Evolutionary conservation across 2,113 vertebrate species (phyloP).

Genomic region (Mormoops blainvillei): DNA sequence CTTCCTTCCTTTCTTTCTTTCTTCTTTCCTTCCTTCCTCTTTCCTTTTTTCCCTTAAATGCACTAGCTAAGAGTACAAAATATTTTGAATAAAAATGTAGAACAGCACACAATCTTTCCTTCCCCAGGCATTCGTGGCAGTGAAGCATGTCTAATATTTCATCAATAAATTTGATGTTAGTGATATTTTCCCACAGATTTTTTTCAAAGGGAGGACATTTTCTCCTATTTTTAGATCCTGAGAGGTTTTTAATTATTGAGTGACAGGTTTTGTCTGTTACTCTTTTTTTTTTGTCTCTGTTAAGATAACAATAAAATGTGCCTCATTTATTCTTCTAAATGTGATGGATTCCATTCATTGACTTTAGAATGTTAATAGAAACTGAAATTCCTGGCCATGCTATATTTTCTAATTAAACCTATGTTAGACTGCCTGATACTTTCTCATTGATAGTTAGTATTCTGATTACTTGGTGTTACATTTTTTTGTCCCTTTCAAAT

Average conservation of each 20-base stretch:
- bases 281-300: neutral
- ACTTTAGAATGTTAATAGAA: neutral
- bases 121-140: neutral
- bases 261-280: neutral
- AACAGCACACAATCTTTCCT: neutral
- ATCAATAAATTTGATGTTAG: neutral
- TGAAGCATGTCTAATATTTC: neutral
- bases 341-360: neutral
- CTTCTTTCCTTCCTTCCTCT: fast-evolving
- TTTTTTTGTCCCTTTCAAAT: neutral
- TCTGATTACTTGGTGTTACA: neutral
- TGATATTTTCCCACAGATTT: neutral
- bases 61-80: neutral
- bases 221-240: neutral
- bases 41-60: neutral
- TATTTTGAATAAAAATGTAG: neutral
- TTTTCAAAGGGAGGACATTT: neutral
- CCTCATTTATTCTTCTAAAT: neutral
- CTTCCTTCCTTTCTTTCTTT: neutral
- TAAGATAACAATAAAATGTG: neutral
- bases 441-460: neutral
- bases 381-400: neutral
- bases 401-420: neutral
- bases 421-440: neutral
- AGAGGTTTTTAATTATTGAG: neutral